These are phyloP conservation scores for Neodon shergylaensis DNA, from an alignment of 2,113 vertebrate species.

Conservation along the genomic window DNA sequence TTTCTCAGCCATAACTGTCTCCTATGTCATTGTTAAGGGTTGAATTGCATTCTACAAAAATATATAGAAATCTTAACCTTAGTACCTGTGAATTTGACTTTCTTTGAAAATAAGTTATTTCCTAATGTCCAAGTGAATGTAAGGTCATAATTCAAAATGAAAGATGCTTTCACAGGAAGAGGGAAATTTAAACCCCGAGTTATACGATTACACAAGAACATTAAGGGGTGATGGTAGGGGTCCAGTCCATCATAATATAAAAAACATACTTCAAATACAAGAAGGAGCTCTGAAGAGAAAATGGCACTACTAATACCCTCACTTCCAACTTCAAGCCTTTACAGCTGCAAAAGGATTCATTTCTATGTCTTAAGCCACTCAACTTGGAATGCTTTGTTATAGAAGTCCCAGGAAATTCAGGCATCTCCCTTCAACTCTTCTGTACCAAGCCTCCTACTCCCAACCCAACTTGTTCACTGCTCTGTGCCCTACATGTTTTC, in stretches of 20 bases:
- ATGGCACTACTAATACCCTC: neutral
- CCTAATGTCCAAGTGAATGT: neutral
- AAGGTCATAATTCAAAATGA: neutral
- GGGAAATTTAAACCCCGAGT: conserved; percentile 4
- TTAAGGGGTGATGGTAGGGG: neutral
- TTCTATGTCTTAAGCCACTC: neutral
- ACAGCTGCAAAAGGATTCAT: neutral
- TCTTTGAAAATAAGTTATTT: neutral
- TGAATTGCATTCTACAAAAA: neutral
- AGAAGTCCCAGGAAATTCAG: neutral
- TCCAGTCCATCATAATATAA: neutral
- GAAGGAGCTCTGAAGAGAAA: neutral
- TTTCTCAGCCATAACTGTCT: neutral
- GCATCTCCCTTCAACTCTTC: neutral
- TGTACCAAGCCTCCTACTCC: neutral
- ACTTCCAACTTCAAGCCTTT: neutral
- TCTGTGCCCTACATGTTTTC: neutral
- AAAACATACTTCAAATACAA: neutral
- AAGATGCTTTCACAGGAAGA: neutral
- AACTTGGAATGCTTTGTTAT: neutral
- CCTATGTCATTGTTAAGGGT: neutral
- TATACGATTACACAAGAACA: neutral
- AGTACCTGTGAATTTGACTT: neutral
- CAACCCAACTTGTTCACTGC: neutral
- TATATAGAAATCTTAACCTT: neutral